phyloP scores from a whole-genome alignment of 2,888 invertebrate species.

The Rapana venosa region DNA sequence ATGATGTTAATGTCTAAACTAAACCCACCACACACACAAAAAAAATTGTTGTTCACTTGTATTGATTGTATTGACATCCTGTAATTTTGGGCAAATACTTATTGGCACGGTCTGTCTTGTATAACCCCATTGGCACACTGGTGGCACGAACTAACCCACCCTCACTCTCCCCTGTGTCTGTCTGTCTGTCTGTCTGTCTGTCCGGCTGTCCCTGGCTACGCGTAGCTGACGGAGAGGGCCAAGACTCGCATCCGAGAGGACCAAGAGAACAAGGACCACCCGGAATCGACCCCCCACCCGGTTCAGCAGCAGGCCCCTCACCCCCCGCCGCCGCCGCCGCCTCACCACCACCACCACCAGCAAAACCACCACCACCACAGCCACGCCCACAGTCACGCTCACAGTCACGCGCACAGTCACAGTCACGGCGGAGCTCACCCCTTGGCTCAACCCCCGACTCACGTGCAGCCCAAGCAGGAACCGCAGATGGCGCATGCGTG shows the following conservation, averaged over 20 bases:
- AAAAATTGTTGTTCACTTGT: no score
- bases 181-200: background rate
- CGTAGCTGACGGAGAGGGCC: conserved; percentile 73
- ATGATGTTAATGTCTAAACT: no score
- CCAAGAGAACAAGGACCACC: conserved; percentile 65
- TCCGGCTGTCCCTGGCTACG: background rate
- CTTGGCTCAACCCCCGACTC: conserved; percentile 29
- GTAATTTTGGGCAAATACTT: background rate
- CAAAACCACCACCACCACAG: conserved; percentile 30
- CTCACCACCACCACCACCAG: conserved; percentile 25
- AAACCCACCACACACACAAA: no score
- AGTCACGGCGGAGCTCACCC: conserved; percentile 5
- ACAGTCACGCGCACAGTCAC: conserved; percentile 23
- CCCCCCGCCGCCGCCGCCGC: conserved; percentile 37
- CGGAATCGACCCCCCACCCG: background rate
- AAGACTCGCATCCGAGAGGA: conserved; percentile 72
- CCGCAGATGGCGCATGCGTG: conserved; percentile 40
- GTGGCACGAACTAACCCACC: background rate
- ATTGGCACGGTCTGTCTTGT: background rate
- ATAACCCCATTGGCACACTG: no score
- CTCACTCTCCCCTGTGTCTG: background rate
- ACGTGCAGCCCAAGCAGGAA: conserved; percentile 51
- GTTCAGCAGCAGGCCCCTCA: conserved; percentile 33
- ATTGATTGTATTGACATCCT: background rate
- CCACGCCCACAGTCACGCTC: conserved; percentile 26